Conservation (phyloP, 1,140 invertebrate genomes). For the Drosophila ercepeae region DNA sequence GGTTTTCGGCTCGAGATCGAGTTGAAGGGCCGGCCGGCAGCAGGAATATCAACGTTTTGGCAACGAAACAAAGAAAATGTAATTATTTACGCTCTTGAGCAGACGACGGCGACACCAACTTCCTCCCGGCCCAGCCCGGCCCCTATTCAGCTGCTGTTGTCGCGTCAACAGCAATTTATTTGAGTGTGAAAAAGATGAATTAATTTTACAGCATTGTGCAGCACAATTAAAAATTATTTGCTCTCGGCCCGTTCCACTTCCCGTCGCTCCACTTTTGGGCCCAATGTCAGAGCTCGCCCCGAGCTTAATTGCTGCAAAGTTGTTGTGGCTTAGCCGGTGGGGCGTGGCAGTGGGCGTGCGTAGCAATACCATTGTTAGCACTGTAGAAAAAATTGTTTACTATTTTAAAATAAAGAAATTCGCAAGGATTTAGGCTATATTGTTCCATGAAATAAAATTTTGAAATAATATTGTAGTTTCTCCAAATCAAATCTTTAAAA, state of each 20-base stretch:
- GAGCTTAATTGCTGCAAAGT: slow-evolving; percentile 80
- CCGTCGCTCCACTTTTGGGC: slow-evolving; percentile 10
- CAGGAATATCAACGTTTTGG: slow-evolving; percentile 76
- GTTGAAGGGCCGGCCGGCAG: slow-evolving; percentile 17
- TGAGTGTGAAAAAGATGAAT: slow-evolving; percentile 82
- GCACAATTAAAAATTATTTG: slow-evolving; percentile 82
- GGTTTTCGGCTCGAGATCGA: slow-evolving; percentile 3
- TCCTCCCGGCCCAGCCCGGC: slow-evolving; percentile 14
- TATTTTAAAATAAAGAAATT: too few species aligned
- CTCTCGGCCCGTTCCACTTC: slow-evolving; percentile 30
- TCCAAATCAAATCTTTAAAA: too few species aligned
- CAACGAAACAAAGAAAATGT: slow-evolving; percentile 80
- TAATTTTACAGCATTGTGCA: slow-evolving; percentile 83
- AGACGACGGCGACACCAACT: slow-evolving; percentile 55
- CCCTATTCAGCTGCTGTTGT: slow-evolving; percentile 48
- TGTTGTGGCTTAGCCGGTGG: slow-evolving; percentile 77
- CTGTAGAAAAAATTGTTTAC: not conserved
- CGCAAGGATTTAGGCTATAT: too few species aligned
- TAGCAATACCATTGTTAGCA: slow-evolving; percentile 37
- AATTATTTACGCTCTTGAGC: slow-evolving; percentile 81
- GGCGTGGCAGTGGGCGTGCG: slow-evolving; percentile 29
- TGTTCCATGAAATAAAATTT: too few species aligned
- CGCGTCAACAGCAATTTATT: slow-evolving; percentile 81
- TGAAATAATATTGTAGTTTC: too few species aligned
- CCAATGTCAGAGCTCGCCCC: slow-evolving; percentile 62